phyloP scores from a whole-genome alignment of 1,140 invertebrate genomes.

The Apis florea region DNA sequence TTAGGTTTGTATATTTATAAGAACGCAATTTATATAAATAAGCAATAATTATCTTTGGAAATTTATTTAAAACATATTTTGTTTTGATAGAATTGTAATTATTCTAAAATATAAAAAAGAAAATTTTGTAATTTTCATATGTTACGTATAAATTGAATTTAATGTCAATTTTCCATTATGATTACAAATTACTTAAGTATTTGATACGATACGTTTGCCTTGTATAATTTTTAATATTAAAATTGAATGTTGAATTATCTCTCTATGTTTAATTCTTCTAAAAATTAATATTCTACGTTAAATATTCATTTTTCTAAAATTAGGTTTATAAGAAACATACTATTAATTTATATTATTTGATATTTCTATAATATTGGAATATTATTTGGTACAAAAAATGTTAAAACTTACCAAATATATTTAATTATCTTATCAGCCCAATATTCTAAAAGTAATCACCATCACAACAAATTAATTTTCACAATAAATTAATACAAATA shows the following conservation, averaged over 20 bases:
- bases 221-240: constrained; percentile 32
- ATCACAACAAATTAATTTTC: too few species aligned
- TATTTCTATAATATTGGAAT: background rate
- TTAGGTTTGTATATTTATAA: constrained; percentile 3
- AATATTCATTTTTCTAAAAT: background rate
- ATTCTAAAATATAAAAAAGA: background rate
- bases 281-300: background rate
- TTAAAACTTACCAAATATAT: background rate
- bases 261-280: background rate
- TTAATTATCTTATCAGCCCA: background rate
- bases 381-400: background rate
- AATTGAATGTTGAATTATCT: background rate
- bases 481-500: background rate
- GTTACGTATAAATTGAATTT: background rate
- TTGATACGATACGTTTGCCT: constrained; percentile 9
- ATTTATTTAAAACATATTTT: constrained; percentile 15
- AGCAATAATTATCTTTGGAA: background rate
- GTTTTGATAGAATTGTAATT: background rate
- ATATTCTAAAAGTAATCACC: background rate
- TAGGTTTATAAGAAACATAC: background rate
- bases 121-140: background rate
- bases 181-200: background rate
- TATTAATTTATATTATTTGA: background rate
- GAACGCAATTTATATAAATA: background rate
- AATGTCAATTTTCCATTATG: background rate